These are phyloP conservation scores for Euwallacea fornicatus DNA, from an alignment of 1,140 invertebrate species.

Conservation along the genomic window DNA sequence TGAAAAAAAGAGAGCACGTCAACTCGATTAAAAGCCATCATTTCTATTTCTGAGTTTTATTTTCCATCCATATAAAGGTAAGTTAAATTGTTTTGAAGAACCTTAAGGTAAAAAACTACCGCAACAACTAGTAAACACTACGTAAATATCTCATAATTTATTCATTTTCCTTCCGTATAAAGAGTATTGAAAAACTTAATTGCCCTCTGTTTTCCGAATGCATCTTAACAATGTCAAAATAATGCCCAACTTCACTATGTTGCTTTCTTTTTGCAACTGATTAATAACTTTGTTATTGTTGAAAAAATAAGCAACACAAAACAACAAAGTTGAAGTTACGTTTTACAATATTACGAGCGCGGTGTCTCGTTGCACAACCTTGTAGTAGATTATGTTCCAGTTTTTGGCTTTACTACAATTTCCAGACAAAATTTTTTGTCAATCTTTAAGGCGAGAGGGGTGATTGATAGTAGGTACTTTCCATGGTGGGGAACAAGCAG, in stretches of 20 bases:
- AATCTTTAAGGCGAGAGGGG: background rate
- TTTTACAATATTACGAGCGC: slow-evolving; percentile 26
- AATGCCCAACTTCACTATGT: slow-evolving; percentile 25
- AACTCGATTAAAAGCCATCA: slow-evolving; percentile 42
- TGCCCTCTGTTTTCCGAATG: slow-evolving; percentile 16
- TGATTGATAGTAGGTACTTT: background rate
- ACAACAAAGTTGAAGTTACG: slow-evolving; percentile 27
- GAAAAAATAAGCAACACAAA: slow-evolving; percentile 22
- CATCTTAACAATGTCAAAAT: slow-evolving; percentile 27
- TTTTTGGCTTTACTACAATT: slow-evolving; percentile 31
- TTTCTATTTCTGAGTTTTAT: slow-evolving; percentile 28
- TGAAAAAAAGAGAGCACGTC: slow-evolving; percentile 35
- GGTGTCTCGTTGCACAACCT: slow-evolving; percentile 13
- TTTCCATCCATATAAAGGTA: background rate
- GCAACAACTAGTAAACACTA: background rate
- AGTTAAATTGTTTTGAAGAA: background rate
- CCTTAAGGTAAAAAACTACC: background rate
- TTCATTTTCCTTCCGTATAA: slow-evolving; percentile 26
- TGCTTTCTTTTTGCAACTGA: slow-evolving; percentile 28
- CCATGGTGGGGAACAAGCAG: too few relatives aligned
- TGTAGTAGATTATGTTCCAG: slow-evolving; percentile 27
- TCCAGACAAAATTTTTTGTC: slow-evolving; percentile 12
- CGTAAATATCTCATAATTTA: slow-evolving; percentile 17
- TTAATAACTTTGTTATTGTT: slow-evolving; percentile 27
- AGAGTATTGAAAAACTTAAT: slow-evolving; percentile 21